Evolutionary conservation across 2,888 invertebrate genomes (phyloP), one percentile per base, ranked within the genome.

Genomic region (Gymnocheta viridis): DNA sequence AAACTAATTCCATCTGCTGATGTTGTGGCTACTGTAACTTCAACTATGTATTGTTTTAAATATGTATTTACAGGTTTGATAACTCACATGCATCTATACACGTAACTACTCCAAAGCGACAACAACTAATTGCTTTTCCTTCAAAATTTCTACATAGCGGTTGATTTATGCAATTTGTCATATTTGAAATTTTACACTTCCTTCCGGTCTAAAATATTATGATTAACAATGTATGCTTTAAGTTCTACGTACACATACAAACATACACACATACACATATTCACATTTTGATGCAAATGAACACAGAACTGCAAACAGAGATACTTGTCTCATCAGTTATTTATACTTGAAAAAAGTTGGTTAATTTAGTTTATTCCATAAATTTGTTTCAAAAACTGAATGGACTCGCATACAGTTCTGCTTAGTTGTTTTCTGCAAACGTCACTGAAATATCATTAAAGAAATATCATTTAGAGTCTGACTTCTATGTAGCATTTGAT

Each of bases 121-220:
- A 80, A 69, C 82, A 82, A 69, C 84, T 84, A 84, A 84, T 81
- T 84, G 84, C 84, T 84, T 84, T 84, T 77, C 77, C 84, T 84
- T 84, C 81, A 84, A 77, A 77, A 81, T 73, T 79, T 84, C 67
- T 72, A 72, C 80, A 84, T 62, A 84, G 81, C 82, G 81, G 78
- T 77, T 85, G 85, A 86, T 85, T 86, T 86, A 85, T 85, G 85
- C 85, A 85, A 86, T 86, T 86, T 86, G 86, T 86, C 86, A 85
- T 85, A 86, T 86, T 80, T 85, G 85, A 85, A 84, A 86, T 86
- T 86, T 86, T 85, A 83, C 85, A 86, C 86, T 86, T 86, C 85
- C 86, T 86, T 86, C 86, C 86, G 81, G 67, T 73, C 73, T 67
- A 77, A 81, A 84, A 77, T 81, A 72, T 81, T 77, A 77, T 84